Evolutionary conservation across 2,797 vertebrate genomes (phyloP), one percentile per base, ranked within the genome.

Genomic region (Lithobates pipiens): DNA sequence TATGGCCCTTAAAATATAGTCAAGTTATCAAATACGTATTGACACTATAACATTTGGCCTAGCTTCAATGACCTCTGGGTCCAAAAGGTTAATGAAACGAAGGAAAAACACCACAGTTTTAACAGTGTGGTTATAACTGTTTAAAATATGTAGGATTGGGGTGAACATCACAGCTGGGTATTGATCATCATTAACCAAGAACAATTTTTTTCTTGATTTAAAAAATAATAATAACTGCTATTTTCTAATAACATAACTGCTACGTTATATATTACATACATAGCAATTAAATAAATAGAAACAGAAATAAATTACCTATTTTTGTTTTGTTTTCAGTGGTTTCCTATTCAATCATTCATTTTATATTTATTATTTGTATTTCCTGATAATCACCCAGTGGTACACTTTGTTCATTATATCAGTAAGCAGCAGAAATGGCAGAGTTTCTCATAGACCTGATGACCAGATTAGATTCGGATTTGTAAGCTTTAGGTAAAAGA

Each of bases 351-450:
- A 46, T 61, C 11, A 57, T 4, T 69, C 13, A 54, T 68, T 25
- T 68, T 76, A 36, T 83, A 68, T 57, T 76, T 76, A 76, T n/a
- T 42, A 76, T 76, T 83, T 68, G 10, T 79, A 67, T 79, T 79
- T 74, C 54, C 57, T 74, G 69, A 8, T 50, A 23, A 78, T 77
- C 6, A 0, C 50, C 75, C 76, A 57, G 68, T 27, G 76, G 77
- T 27, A 8, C 10, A 32, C 82, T 85, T 76, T 80, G 16, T 57
- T 85, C 68, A 80, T 80, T 80, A 85, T 76, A 75, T 54, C 50
- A 69, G 69, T 54, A 74, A 79, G 71, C 69, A 76, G 71, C 46
- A 76, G 63, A 85, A 76, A 80, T 80, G 61, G 84, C 84, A 85
- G 57, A 63, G 72, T 79, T 80, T 21, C 77, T 85, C 32, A 10